Base-by-base conservation (phyloP, 2,888 invertebrate species). In the Drosophila cognata region DNA sequence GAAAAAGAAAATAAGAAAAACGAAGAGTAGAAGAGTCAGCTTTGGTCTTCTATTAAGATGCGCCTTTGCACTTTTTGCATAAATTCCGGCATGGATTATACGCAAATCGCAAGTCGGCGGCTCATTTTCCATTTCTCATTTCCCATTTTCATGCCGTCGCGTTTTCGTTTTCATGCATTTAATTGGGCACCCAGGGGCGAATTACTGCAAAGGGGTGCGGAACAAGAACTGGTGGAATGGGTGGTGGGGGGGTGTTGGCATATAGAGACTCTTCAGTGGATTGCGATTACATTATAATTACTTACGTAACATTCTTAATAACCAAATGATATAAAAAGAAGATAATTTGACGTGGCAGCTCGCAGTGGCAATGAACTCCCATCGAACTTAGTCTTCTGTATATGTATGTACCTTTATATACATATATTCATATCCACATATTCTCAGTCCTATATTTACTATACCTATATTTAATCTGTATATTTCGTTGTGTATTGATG, bases 221-320 rank as follows among this genome's bases (percentile, higher is more conserved):
- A 31, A 11, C 50, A 28, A 1, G 2, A 10, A 11, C 33, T 33
- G 33, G 1, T 2, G 51, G 52, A 43, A n/a, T 16, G 21, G 38
- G 13, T 21, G n/a, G 8, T 51, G n/a, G 13, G 3, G 7, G 4
- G 25, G 33, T 21, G 21, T 21, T 16, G n/a, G 43, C 21, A 33
- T 52, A 29, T 4, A 31, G 18, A 33, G 38, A 41, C 59, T 43
- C 51, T 18, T 51, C 28, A 72, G 67, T 59, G 61, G 31, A 67
- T 74, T 69, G 71, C 77, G 85, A 84, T 88, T 85, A 84, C 58
- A 75, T 82, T 84, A 76, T 87, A 87, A 84, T 84, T 84, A 82
- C 28, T 38, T 38, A 38, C 61, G 57, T 68, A 79, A 72, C 66
- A 77, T 71, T 74, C 74, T 81, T 79, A 77, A 75, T 79, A 84